phyloP scores from a whole-genome alignment of 2,888 invertebrate species.

The Flabesymbios commensalis region DNA sequence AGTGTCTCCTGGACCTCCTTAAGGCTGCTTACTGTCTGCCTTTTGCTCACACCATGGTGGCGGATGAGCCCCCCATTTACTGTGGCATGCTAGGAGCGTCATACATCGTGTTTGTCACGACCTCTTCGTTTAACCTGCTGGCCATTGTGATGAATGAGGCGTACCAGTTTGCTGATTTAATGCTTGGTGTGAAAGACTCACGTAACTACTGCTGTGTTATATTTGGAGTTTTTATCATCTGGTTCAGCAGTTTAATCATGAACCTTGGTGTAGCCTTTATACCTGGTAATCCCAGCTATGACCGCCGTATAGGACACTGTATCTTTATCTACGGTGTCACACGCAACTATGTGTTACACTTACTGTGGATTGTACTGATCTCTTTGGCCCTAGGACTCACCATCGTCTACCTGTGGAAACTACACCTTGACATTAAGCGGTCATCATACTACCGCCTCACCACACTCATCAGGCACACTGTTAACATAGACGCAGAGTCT shows the following conservation, averaged over 20 bases:
- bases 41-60: constrained; percentile 49
- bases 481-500: constrained; percentile 27
- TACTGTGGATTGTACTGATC: constrained; percentile 87
- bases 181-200: constrained; percentile 35
- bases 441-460: constrained; percentile 35
- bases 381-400: constrained; percentile 83
- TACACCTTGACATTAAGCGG: constrained; percentile 68
- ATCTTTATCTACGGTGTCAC: constrained; percentile 85
- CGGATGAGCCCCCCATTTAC: constrained; percentile 37
- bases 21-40: constrained; percentile 55
- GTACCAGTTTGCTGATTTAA: constrained; percentile 47
- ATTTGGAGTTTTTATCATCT: constrained; percentile 90
- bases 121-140: constrained; percentile 87
- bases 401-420: constrained; percentile 76
- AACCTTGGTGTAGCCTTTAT: constrained; percentile 72
- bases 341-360: constrained; percentile 86
- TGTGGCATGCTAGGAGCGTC: constrained; percentile 87
- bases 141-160: constrained; percentile 59
- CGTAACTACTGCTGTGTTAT: constrained; percentile 71
- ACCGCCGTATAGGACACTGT: constrained; percentile 65
- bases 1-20: constrained; percentile 49
- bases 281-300: constrained; percentile 67
- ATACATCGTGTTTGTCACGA: constrained; percentile 83
- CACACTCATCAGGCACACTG: constrained; percentile 33
- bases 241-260: constrained; percentile 89